These are phyloP conservation scores for Cherax quadricarinatus DNA, from an alignment of 1,140 invertebrate species.

Conservation along the genomic window DNA sequence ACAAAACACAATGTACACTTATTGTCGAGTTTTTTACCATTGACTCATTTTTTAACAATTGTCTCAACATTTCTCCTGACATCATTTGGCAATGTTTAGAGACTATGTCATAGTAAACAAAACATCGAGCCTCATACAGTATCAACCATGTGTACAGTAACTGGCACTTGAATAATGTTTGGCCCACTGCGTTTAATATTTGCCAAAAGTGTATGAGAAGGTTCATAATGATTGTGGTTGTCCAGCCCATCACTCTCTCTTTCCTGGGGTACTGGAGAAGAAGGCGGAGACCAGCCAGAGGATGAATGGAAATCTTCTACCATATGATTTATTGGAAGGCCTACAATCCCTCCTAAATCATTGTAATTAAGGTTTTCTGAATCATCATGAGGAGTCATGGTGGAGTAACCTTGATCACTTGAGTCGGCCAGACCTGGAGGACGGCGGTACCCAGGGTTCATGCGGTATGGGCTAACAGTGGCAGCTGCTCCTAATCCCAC, in stretches of 20 bases:
- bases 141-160: constrained; percentile 87
- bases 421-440: constrained; percentile 81
- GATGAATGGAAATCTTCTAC: constrained; percentile 70
- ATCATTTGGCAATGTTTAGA: neutral
- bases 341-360: constrained; percentile 50
- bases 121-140: constrained; percentile 74
- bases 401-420: constrained; percentile 95
- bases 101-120: neutral
- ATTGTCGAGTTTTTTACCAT: neutral
- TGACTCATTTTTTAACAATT: neutral
- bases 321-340: constrained; percentile 21
- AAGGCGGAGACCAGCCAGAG: constrained; percentile 75
- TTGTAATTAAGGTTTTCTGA: constrained; percentile 64
- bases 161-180: constrained; percentile 84
- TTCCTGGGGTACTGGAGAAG: constrained; percentile 76
- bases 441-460: constrained; percentile 88
- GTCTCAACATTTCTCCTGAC: neutral
- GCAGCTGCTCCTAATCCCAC: constrained; percentile 75
- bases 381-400: constrained; percentile 79
- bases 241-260: constrained; percentile 60
- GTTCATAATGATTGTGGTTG: constrained; percentile 75
- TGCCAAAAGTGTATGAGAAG: constrained; percentile 78
- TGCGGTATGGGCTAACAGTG: constrained; percentile 90
- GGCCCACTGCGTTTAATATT: constrained; percentile 78
- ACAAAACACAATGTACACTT: neutral